Evolutionary conservation across 2,888 invertebrate species (phyloP).

Genomic region (Branchipolynoe longqiensis): DNA sequence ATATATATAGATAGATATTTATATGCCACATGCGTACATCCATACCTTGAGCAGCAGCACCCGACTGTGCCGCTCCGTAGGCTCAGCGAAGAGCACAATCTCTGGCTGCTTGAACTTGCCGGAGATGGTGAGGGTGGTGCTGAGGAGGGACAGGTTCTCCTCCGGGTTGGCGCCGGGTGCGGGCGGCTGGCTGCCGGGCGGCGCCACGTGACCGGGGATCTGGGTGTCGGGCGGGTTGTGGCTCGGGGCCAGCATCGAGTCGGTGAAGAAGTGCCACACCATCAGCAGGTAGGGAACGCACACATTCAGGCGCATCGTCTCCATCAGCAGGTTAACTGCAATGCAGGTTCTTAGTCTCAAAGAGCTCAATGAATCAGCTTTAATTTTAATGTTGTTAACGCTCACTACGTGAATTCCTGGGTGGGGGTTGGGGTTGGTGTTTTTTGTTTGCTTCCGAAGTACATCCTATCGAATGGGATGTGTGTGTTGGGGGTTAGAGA

Average conservation of each 20-base stretch:
- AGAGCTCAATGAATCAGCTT: no score
- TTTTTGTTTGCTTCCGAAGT: no score
- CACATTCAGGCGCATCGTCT: conserved; percentile 88
- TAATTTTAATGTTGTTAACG: no score
- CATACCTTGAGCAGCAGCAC: conserved; percentile 86
- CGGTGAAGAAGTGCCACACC: conserved; percentile 85
- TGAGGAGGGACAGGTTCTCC: conserved; percentile 53
- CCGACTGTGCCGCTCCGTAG: conserved; percentile 83
- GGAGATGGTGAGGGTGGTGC: conserved; percentile 84
- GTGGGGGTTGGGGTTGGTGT: no score
- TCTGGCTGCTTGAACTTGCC: conserved; percentile 90
- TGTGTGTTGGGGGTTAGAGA: no score
- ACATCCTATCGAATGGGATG: no score
- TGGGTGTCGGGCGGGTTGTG: conserved; percentile 77
- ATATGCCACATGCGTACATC: no score
- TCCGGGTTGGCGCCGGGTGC: conserved; percentile 70
- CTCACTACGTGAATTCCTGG: no score
- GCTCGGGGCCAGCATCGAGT: conserved; percentile 84
- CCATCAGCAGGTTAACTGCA: conserved; percentile 87
- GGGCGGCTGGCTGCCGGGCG: not conserved
- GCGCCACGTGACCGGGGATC: not conserved
- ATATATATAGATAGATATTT: no score
- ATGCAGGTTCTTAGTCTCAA: no score
- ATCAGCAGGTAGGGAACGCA: conserved; percentile 87
- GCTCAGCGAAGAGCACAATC: conserved; percentile 87